These are phyloP conservation scores for Megamerina dolium DNA, from an alignment of 2,888 invertebrate genomes.

Conservation along the genomic window DNA sequence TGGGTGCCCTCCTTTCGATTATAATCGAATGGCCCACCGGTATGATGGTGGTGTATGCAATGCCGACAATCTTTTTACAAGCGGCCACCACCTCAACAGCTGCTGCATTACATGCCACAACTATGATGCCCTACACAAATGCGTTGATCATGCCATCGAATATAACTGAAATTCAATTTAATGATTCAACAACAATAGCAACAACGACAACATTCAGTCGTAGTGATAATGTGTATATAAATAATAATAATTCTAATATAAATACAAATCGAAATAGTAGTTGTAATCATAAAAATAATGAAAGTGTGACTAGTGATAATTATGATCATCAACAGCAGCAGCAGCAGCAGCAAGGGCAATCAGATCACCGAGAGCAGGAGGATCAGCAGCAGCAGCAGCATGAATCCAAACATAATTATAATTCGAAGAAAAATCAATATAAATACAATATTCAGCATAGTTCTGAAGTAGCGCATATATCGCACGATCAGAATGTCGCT, in stretches of 20 bases:
- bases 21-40: conserved; percentile 42
- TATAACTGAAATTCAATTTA: conserved; percentile 10
- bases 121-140: background rate
- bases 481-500: background rate
- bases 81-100: conserved; percentile 14
- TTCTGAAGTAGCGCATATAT: background rate
- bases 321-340: background rate
- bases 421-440: background rate
- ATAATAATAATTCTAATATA: conserved; percentile 20
- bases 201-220: conserved; percentile 6
- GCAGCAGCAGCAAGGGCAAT: conserved; percentile 9
- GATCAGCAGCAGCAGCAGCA: conserved; percentile 1
- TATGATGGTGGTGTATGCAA: conserved; percentile 36
- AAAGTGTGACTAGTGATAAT: conserved; percentile 3
- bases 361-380: conserved; percentile 6
- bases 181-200: background rate
- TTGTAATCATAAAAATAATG: conserved; percentile 7
- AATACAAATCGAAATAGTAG: conserved; percentile 12
- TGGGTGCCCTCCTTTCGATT: conserved; percentile 50
- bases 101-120: conserved; percentile 6
- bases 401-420: conserved; percentile 10
- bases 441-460: too few relatives aligned
- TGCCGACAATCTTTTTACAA: conserved; percentile 33
- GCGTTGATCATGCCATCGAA: conserved; percentile 3
- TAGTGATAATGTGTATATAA: conserved; percentile 6